A percentile compares a stretch with the other conserved stretches of the same genome.
phyloP scores from a whole-genome alignment of 1,140 invertebrate genomes.

The Trypoxylus dichotomus region DNA sequence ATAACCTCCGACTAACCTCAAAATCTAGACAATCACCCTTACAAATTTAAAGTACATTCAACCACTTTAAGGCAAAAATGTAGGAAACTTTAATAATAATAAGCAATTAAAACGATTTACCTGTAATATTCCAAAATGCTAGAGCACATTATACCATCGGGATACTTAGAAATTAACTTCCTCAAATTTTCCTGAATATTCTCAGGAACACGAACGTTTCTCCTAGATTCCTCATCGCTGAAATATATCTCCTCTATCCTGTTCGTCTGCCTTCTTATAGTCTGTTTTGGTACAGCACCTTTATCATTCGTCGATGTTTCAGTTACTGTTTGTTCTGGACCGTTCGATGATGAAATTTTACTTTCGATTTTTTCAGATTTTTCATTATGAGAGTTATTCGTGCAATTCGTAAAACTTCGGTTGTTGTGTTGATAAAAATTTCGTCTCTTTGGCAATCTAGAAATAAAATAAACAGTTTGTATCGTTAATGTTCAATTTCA shows the following conservation, averaged over 20 bases:
- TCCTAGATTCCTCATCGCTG: background rate
- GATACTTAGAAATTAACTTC: slow-evolving; percentile 30
- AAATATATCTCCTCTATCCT: background rate
- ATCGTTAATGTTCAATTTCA: no score
- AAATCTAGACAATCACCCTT: no score
- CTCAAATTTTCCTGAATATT: slow-evolving; percentile 34
- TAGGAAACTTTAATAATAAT: slow-evolving; percentile 30
- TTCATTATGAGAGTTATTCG: background rate
- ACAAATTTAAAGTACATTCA: background rate
- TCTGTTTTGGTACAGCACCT: slow-evolving; percentile 2
- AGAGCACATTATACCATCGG: slow-evolving; percentile 34
- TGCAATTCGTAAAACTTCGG: no score
- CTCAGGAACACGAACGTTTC: slow-evolving; percentile 26
- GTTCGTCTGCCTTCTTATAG: background rate
- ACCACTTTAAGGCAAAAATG: no score
- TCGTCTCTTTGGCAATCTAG: no score
- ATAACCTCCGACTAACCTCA: no score
- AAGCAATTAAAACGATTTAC: slow-evolving; percentile 3
- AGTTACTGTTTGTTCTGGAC: background rate
- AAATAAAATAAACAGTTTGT: no score
- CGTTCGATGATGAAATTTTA: no score
- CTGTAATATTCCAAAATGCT: slow-evolving; percentile 30
- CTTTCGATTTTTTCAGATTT: background rate
- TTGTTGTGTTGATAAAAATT: no score
- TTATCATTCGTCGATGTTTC: background rate